phyloP scores from a whole-genome alignment of 2,888 invertebrate species.

The Melanostoma mellinum region DNA sequence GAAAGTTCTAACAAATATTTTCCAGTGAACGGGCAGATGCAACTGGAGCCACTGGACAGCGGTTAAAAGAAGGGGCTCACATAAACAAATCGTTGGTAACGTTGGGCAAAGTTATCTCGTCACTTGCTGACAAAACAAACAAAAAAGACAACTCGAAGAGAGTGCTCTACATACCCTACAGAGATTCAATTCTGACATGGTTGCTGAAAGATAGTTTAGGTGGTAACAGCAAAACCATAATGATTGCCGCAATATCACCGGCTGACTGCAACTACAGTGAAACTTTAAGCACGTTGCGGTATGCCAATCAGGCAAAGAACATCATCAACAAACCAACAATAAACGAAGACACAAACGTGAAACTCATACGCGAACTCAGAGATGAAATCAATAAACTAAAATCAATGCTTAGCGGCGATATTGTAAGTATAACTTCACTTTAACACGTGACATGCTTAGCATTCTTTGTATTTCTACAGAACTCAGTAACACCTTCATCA shows the following conservation, averaged over 20 bases:
- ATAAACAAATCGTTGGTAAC: conserved; percentile 95
- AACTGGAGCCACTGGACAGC: conserved; percentile 94
- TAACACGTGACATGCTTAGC: neutral
- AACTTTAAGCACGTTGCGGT: conserved; percentile 92
- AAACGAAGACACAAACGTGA: conserved; percentile 94
- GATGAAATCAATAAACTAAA: conserved; percentile 93
- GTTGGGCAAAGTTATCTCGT: conserved; percentile 93
- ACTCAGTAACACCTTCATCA: conserved; percentile 84
- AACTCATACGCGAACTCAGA: conserved; percentile 91
- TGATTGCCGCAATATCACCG: conserved; percentile 92
- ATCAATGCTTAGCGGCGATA: conserved; percentile 87
- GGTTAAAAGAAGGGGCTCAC: conserved; percentile 94
- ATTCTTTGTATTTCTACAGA: conserved; percentile 77
- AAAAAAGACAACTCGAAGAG: conserved; percentile 82
- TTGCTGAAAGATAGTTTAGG: conserved; percentile 93
- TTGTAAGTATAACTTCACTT: conserved; percentile 81
- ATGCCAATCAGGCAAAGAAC: conserved; percentile 94
- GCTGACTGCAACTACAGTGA: conserved; percentile 94
- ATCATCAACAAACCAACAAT: conserved; percentile 95
- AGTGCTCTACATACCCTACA: conserved; percentile 91
- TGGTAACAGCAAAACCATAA: conserved; percentile 95
- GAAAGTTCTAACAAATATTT: neutral
- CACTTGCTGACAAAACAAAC: conserved; percentile 87
- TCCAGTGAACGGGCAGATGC: conserved; percentile 92
- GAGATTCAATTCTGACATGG: conserved; percentile 95